Conservation (phyloP, 2,113 vertebrate genomes). For the Takifugu flavidus region DNA sequence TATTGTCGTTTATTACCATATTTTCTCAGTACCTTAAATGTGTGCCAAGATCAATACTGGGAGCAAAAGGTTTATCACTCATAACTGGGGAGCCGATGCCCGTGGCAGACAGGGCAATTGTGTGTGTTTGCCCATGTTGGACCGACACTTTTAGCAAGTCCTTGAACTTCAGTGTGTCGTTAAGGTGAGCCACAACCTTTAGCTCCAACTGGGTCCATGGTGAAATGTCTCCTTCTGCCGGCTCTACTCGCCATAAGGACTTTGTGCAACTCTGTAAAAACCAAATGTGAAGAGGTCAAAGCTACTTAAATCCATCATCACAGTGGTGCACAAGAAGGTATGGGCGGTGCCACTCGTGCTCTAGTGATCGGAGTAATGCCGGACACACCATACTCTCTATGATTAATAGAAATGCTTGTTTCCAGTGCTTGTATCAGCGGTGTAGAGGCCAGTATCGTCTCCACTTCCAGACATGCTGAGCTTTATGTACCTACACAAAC, state of each 20-base stretch:
- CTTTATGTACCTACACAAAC: too few species aligned
- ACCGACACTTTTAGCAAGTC: constrained; percentile 75
- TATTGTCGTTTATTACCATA: too few species aligned
- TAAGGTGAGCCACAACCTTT: constrained; percentile 75
- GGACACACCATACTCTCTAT: too few species aligned
- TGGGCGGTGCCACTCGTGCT: neutral
- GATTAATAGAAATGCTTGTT: too few species aligned
- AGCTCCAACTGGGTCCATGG: constrained; percentile 67
- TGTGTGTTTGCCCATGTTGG: constrained; percentile 64
- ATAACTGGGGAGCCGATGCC: constrained; percentile 84
- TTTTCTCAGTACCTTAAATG: constrained; percentile 78
- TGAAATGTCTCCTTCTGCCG: constrained; percentile 74
- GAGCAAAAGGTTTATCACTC: constrained; percentile 77
- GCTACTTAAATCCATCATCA: too few species aligned
- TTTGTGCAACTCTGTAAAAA: constrained; percentile 62
- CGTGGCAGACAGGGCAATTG: constrained; percentile 68
- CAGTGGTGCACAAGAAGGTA: neutral
- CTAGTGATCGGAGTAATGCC: too few species aligned
- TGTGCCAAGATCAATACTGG: constrained; percentile 79
- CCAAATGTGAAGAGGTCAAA: neutral
- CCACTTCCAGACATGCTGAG: too few species aligned
- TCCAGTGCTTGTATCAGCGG: too few species aligned
- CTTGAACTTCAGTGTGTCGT: constrained; percentile 74
- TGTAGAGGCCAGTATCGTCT: too few species aligned
- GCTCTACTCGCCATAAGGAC: constrained; percentile 78